Conservation (phyloP, 2,113 vertebrate genomes). For the Tricholaema leucomelas region DNA sequence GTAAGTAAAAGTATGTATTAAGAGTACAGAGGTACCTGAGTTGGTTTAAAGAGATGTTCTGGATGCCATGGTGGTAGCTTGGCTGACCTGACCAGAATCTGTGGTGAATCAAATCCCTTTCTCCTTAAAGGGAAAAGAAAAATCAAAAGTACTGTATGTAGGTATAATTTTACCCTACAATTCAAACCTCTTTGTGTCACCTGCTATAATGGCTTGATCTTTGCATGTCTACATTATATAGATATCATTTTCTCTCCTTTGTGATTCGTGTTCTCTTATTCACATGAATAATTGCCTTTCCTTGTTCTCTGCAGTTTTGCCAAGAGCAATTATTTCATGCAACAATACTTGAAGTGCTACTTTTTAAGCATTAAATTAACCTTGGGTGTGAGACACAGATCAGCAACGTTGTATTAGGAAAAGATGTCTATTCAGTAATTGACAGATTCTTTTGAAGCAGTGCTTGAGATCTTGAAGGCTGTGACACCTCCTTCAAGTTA, state of each 20-base stretch:
- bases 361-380: constrained; percentile 40
- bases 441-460: constrained; percentile 10
- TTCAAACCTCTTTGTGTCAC: background rate
- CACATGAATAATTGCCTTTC: constrained; percentile 1
- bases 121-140: background rate
- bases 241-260: background rate
- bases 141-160: background rate
- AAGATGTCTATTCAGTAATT: constrained; percentile 17
- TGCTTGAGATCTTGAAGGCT: background rate
- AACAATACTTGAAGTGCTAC: background rate
- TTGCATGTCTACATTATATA: background rate
- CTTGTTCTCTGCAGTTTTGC: background rate
- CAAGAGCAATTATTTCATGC: background rate
- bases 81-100: background rate
- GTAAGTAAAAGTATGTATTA: background rate
- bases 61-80: background rate
- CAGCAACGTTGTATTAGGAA: background rate
- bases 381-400: background rate
- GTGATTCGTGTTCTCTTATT: background rate
- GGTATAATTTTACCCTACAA: background rate
- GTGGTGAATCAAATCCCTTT: background rate
- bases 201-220: background rate
- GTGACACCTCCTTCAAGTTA: background rate
- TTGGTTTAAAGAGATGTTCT: background rate
- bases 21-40: background rate